phyloP scores from a whole-genome alignment of 2,888 invertebrate genomes.

The Drosophila subsilvestris region DNA sequence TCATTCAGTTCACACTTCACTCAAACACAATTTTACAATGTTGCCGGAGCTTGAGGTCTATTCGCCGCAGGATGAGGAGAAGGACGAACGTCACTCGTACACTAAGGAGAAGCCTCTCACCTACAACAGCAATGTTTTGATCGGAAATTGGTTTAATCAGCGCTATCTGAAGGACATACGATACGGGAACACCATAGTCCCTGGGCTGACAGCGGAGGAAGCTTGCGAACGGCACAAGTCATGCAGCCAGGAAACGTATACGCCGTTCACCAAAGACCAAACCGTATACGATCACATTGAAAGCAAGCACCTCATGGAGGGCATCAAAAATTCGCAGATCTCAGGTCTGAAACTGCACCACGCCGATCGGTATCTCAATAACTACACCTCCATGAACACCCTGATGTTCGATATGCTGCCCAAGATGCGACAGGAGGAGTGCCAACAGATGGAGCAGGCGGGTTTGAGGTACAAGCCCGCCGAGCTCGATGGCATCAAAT shows the following conservation, averaged over 20 bases:
- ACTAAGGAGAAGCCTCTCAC: slow-evolving; percentile 29
- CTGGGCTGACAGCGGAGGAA: slow-evolving; percentile 22
- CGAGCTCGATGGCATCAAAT: slow-evolving; percentile 37
- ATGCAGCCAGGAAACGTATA: slow-evolving; percentile 11
- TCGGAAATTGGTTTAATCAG: slow-evolving; percentile 43
- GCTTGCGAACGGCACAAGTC: slow-evolving; percentile 12
- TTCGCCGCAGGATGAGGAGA: background rate
- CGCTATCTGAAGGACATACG: slow-evolving; percentile 1
- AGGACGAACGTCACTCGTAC: slow-evolving; percentile 43
- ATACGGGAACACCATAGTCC: slow-evolving; percentile 4
- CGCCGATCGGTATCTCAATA: slow-evolving; percentile 36
- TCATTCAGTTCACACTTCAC: background rate
- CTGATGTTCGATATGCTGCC: slow-evolving; percentile 46
- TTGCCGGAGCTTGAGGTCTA: background rate
- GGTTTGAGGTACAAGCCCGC: slow-evolving; percentile 1
- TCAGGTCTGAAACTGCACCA: slow-evolving; percentile 15
- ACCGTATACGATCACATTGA: slow-evolving; percentile 7
- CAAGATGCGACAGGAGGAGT: slow-evolving; percentile 16
- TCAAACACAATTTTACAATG: background rate
- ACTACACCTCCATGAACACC: slow-evolving; percentile 45
- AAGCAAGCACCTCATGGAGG: background rate
- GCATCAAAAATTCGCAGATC: slow-evolving; percentile 16
- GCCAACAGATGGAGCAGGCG: background rate
- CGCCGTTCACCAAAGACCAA: background rate
- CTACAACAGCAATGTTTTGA: slow-evolving; percentile 46